A percentile compares a stretch with the other conserved stretches of the same genome.
Conservation (phyloP, 2,888 invertebrate genomes). For the Anodontia alba region DNA sequence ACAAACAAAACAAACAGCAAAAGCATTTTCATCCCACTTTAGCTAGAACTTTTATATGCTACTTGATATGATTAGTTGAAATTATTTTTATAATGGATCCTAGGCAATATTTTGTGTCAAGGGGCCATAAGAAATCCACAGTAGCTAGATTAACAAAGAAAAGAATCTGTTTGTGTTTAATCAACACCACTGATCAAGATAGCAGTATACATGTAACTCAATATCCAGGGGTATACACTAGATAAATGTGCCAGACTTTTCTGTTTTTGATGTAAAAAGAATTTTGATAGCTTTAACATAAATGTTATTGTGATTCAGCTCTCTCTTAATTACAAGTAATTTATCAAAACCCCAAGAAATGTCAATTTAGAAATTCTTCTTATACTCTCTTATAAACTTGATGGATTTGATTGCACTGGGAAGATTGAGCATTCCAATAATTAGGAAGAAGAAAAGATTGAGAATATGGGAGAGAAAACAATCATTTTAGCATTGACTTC, state of each 20-base stretch:
- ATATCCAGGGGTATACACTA: not conserved
- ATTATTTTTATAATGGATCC: not conserved
- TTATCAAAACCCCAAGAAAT: constrained; percentile 20
- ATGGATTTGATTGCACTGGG: constrained; percentile 5
- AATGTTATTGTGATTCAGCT: constrained; percentile 18
- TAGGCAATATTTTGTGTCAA: not conserved
- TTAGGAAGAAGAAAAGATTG: not conserved
- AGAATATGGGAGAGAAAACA: not conserved
- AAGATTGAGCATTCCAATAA: constrained; percentile 4
- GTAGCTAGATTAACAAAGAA: not conserved
- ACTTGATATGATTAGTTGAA: too few species aligned
- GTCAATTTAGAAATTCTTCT: constrained; percentile 20
- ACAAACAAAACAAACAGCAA: too few species aligned
- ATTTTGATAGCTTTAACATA: constrained; percentile 21
- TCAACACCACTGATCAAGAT: not conserved
- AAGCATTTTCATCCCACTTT: too few species aligned
- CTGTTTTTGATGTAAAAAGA: constrained; percentile 21
- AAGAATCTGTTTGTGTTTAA: not conserved
- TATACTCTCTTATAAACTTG: constrained; percentile 4
- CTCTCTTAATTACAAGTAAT: constrained; percentile 19
- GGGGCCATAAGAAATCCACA: not conserved
- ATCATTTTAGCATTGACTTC: constrained; percentile 5
- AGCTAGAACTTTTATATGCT: too few species aligned
- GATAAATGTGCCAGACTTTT: constrained; percentile 2
- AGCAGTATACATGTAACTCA: not conserved